These are phyloP conservation scores for Euplagia quadripunctaria DNA, from an alignment of 2,888 invertebrate genomes.

Conservation along the genomic window DNA sequence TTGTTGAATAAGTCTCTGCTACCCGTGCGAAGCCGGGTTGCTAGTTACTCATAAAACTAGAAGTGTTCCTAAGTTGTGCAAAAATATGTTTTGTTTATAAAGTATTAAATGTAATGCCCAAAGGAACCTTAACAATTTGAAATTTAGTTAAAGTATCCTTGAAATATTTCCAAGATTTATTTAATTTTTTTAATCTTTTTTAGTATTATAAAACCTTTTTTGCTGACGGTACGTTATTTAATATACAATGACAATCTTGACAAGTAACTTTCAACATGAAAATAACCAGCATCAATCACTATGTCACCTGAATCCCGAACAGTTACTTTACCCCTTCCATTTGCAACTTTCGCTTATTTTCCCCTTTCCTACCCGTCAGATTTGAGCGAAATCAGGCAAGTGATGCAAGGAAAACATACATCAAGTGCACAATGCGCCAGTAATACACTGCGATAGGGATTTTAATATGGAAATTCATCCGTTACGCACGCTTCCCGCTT, in stretches of 20 bases:
- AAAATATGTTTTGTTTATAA: no score
- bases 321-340: constrained; percentile 60
- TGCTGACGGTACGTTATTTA: constrained; percentile 1
- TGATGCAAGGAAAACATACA: constrained; percentile 82
- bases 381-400: constrained; percentile 57
- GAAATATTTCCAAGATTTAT: no score
- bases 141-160: no score
- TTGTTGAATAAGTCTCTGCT: no score
- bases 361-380: constrained; percentile 66
- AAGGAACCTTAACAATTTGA: no score
- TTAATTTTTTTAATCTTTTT: no score
- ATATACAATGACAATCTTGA: constrained; percentile 12
- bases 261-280: constrained; percentile 19
- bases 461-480: constrained; percentile 79
- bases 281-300: constrained; percentile 71
- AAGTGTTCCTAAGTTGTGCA: background rate
- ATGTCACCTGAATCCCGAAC: constrained; percentile 70
- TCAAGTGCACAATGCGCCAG: constrained; percentile 77
- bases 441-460: constrained; percentile 75
- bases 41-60: background rate
- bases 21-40: no score
- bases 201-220: background rate
- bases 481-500: constrained; percentile 73
- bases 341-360: constrained; percentile 28
- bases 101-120: no score